These are phyloP conservation scores for Pseudopipra pipra DNA, from an alignment of 2,113 vertebrate species.

Conservation along the genomic window DNA sequence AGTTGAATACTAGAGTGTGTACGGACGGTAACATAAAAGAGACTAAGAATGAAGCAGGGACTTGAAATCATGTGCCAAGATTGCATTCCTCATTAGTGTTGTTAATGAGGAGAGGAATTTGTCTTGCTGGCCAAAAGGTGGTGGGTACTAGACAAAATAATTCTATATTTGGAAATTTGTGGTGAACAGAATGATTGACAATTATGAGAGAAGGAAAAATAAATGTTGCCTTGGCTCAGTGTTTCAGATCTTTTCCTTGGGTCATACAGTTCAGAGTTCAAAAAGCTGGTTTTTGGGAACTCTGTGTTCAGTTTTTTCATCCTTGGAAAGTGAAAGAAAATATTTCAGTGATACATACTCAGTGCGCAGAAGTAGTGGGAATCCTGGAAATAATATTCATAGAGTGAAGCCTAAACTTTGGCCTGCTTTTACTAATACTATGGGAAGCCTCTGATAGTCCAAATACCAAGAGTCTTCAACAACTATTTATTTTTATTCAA, in stretches of 20 bases:
- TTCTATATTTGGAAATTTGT: slow-evolving; percentile 68
- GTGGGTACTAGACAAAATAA: slow-evolving; percentile 40
- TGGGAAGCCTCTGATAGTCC: neutral
- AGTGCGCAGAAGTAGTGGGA: neutral
- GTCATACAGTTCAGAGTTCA: neutral
- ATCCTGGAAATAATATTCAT: neutral
- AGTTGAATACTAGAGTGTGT: neutral
- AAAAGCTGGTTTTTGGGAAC: neutral
- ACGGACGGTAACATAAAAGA: neutral
- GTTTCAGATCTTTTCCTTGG: neutral
- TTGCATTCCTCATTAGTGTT: neutral
- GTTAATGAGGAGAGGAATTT: slow-evolving; percentile 29
- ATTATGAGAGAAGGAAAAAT: neutral
- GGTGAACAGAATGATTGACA: slow-evolving; percentile 9
- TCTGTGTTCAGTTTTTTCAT: neutral
- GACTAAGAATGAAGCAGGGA: neutral
- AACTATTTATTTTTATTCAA: neutral
- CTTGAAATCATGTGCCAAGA: neutral
- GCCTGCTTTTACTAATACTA: neutral
- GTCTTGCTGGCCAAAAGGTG: slow-evolving; percentile 44
- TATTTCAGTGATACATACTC: neutral
- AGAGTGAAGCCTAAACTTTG: neutral
- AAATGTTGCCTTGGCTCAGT: neutral
- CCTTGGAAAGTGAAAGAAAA: neutral
- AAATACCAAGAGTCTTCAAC: neutral